Evolutionary conservation across 2,113 vertebrate genomes (phyloP), one percentile per base, ranked within the genome.

Genomic region (Paradisaea rubra): DNA sequence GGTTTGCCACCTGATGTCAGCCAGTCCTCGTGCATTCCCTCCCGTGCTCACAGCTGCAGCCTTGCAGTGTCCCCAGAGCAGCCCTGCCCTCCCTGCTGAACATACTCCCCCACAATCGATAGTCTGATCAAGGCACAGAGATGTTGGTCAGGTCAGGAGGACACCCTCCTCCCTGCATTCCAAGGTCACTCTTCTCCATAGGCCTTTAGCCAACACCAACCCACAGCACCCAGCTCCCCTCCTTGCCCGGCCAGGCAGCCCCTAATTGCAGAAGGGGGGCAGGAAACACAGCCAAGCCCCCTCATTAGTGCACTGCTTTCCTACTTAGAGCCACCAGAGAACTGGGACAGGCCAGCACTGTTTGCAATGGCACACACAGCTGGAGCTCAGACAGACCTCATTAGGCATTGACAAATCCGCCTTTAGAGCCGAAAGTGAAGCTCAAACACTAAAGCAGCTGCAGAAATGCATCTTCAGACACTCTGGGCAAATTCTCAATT

Each of bases 1-100:
- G 2, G 3, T 92, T 86, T 59, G 12, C 25, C 17, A 7, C 28
- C n/a, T 42, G 47, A 52, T 47, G 19, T 25, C 39, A 56, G 16
- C 13, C 59, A 28, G 14, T 11, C 27, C 4, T n/a, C 0, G 0
- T 0, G 4, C 35, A 6, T 60, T 28, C 17, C 15, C 2, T 1
- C 21, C 53, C 0, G 5, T 9, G 33, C 56, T 81, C 72, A 20
- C 35, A 49, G 21, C 31, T 21, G 13, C 45, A 60, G 39, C 37
- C n/a, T 8, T 2, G 2, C 53, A 31, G 39, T 2, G 11, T 1
- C 25, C 6, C 3, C 30, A 27, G 1, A 4, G 1, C 11, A 23
- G 19, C 35, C 33, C 42, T 47, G 14, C 30, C 52, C 57, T 60
- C 31, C 49, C 65, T 33, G 12, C 17, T 31, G 28, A 57, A 45